These are phyloP conservation scores for Spheniscus mendiculus DNA, from an alignment of 2,113 vertebrate species.

Conservation along the genomic window DNA sequence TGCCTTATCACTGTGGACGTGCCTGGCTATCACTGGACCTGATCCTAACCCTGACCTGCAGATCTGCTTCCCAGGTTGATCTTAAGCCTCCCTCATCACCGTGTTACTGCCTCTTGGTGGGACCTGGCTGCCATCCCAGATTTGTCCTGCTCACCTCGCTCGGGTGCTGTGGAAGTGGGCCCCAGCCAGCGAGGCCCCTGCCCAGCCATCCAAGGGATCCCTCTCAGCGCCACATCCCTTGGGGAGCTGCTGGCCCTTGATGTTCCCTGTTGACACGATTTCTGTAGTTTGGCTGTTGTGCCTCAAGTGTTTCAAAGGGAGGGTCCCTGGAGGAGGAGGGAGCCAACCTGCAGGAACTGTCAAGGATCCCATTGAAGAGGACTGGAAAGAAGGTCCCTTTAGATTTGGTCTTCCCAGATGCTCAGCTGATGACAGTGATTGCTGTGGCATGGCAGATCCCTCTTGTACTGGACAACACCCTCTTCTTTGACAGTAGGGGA, in stretches of 20 bases:
- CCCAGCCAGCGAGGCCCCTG: neutral
- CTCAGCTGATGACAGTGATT: neutral
- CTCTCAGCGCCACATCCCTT: fast-evolving
- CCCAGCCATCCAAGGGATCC: too few species aligned
- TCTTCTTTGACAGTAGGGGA: too few species aligned
- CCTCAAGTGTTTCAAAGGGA: neutral
- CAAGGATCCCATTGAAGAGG: neutral
- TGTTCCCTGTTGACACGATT: neutral
- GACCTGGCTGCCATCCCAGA: neutral
- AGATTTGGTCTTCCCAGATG: neutral
- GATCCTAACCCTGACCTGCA: neutral
- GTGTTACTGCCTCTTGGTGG: neutral
- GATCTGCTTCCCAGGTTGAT: neutral
- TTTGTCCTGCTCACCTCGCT: neutral
- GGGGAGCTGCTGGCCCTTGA: neutral
- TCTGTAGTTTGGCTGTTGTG: neutral
- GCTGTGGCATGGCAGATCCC: too few species aligned
- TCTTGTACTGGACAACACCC: neutral
- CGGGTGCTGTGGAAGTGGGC: fast-evolving
- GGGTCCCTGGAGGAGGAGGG: neutral
- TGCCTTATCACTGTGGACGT: neutral
- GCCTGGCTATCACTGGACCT: neutral
- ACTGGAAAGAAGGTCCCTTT: neutral
- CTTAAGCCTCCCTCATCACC: neutral
- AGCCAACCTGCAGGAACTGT: neutral